Evolutionary conservation across 2,888 invertebrate species (phyloP), one percentile per base, ranked within the genome.

Genomic region (Dryobotodes eremita): DNA sequence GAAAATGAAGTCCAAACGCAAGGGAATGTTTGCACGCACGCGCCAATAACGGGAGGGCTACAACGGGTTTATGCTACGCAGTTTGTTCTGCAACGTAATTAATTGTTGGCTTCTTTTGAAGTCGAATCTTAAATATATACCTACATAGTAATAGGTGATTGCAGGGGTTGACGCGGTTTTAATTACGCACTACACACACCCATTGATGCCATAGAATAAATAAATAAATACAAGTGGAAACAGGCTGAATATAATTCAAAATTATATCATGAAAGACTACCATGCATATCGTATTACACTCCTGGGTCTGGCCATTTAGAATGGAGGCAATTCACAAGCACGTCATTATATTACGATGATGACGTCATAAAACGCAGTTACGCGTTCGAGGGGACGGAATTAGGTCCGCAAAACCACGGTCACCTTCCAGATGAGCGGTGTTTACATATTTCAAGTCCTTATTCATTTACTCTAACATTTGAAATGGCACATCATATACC

Each of bases 1-100:
- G 86, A 94, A 95, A 95, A 96, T 96, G 94, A 95, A 95, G 93
- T 94, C 94, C 92, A 91, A 89, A 88, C 91, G 91, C 86, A 89
- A 89, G 91, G 94, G 84, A 86, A 87, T 90, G 87, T 91, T 90
- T 89, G 89, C 90, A 86, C 87, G 88, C 83, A 86, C 86, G 78
- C 84, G 79, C 86, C 84, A 82, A 86, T 86, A 90, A 82, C 79
- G 75, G 77, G 71, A 77, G 75, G 69, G 64, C 88, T 79, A 86
- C 85, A 79, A 86, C 83, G 75, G 75, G 79, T 82, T 80, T 81
- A 78, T 79, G 76, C 83, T 77, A 73, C 86, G 75, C 82, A 86
- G 79, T 85, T 84, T 89, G 82, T 82, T 86, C 79, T 81, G 77
- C 73, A 78, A 72, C 72, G 57, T 81, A 87, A 89, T 88, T 88